Evolutionary conservation across 2,113 vertebrate genomes (phyloP), one percentile per base, ranked within the genome.

Genomic region (Alosa alosa): DNA sequence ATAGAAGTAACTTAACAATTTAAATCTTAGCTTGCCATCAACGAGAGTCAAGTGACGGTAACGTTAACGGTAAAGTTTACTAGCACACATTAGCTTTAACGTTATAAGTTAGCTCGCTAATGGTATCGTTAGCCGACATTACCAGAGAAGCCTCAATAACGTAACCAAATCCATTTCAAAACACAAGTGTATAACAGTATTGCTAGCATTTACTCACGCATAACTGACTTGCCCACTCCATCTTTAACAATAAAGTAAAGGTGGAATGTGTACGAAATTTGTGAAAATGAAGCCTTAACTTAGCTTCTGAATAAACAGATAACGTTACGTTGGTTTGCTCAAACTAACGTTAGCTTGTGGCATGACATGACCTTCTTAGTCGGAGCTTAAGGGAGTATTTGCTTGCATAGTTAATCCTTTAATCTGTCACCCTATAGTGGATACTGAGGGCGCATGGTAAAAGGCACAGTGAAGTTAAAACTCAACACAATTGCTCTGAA

Each of bases 171-270:
- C 10, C 9, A 72, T 36, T 39, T 39, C 72, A 78, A 64, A 64
- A 64, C 60, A 64, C 20, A n/a, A 20, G 2, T 25, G 36, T 13
- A 13, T 36, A 25, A 72, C 25, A 72, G 64, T 36, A 22, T 1
- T 17, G 45, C 45, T 0, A n/a, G 17, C 6, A 1, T 47, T 82
- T 90, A 95, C 95, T 95, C 92, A 95, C 95, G 89, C 94, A 95
- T 88, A 95, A 86, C 7, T 95, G 94, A 88, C 93, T 95, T 49
- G 94, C 94, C 94, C 94, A 95, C 88, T 95, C 95, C 89, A 89
- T 93, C 91, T 91, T 81, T 87, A 18, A 46, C 5, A 72, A 83
- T 86, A 91, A 91, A 94, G 92, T 91, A 90, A 89, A 89, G n/a
- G 68, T 68, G 88, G 10, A 86, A 39, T 17, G 18, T 25, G 84